Evolutionary conservation across 2,113 vertebrate species (phyloP).

Genomic region (Emydocephalus ijimae): DNA sequence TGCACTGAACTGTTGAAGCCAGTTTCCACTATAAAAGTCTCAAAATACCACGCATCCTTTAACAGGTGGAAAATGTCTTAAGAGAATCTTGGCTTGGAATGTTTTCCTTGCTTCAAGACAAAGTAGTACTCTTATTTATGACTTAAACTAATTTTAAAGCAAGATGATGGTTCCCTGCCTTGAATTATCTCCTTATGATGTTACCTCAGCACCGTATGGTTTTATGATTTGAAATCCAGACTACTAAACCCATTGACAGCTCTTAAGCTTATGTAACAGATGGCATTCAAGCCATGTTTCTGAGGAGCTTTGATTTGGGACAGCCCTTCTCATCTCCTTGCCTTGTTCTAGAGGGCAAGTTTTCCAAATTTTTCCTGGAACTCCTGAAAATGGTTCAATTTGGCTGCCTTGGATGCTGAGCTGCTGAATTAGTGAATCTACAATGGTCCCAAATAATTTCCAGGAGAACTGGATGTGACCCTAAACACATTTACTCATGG

Average conservation of each 20-base stretch:
- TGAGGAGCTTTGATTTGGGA: constrained; percentile 35
- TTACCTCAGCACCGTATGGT: constrained; percentile 42
- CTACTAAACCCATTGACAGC: constrained; percentile 47
- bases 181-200: constrained; percentile 43
- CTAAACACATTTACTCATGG: not conserved
- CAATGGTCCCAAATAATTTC: constrained; percentile 11
- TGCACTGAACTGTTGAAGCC: constrained; percentile 54
- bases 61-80: constrained; percentile 65
- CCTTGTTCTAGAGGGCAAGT: constrained; percentile 29
- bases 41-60: constrained; percentile 45
- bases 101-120: constrained; percentile 57
- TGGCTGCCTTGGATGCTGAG: constrained; percentile 24
- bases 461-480: not conserved
- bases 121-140: constrained; percentile 62
- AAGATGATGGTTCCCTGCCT: constrained; percentile 52
- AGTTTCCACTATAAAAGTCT: constrained; percentile 64
- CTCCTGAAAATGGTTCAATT: constrained; percentile 27
- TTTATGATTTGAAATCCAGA: constrained; percentile 54
- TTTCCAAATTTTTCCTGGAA: constrained; percentile 30
- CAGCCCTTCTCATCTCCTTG: not conserved
- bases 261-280: constrained; percentile 47
- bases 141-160: constrained; percentile 60
- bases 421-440: constrained; percentile 16
- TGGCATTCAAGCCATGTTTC: constrained; percentile 40
- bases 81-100: constrained; percentile 54